Base-by-base conservation (phyloP, 2,113 vertebrate genomes). In the Notothenia coriiceps region DNA sequence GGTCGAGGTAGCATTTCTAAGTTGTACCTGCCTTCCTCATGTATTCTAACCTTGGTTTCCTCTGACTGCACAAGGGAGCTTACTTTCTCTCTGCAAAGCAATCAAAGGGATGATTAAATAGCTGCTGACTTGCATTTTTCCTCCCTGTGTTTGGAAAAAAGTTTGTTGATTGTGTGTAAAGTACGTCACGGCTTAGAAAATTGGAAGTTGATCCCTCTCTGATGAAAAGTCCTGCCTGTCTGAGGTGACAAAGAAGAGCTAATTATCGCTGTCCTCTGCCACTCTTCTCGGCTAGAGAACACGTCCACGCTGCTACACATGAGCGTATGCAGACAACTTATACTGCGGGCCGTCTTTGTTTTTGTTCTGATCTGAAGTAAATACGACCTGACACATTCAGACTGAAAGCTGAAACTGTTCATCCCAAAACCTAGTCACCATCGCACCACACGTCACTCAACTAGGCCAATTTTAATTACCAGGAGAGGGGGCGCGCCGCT, bases 391-490 rank as follows among this genome's bases (percentile, higher is more conserved):
- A 92, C 92, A 89, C 88, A 78, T 92, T 90, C 74, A 82, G 80
- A 90, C 79, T 87, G 64, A 20, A 84, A 84, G 66, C 66, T 82
- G 82, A 46, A 87, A 71, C 83, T 82, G 83, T 78, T 90, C 80
- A 79, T 91, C 86, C 85, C 74, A 77, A 91, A 91, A 88, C 80
- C 85, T 70, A 91, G 89, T 86, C 81, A 77, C 83, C 72, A 63
- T 82, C 51, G 62, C 88, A 77, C 73, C 86, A 52, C 77, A 84
- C 61, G 82, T 85, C 92, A 80, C 87, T 92, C 93, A 91, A 88
- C 86, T 88, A 77, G 88, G 88, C 84, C 91, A 91, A 85, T 90
- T 94, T 95, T 95, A 95, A 95, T 95, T 95, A 95, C 92, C 91
- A 85, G 87, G 90, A 93, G 92, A 87, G 87, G 85, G 86, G 90